A percentile compares a stretch with the other conserved stretches of the same genome.
These are phyloP conservation scores for Cryptotermes secundus DNA, from an alignment of 1,140 invertebrate species.

Conservation along the genomic window DNA sequence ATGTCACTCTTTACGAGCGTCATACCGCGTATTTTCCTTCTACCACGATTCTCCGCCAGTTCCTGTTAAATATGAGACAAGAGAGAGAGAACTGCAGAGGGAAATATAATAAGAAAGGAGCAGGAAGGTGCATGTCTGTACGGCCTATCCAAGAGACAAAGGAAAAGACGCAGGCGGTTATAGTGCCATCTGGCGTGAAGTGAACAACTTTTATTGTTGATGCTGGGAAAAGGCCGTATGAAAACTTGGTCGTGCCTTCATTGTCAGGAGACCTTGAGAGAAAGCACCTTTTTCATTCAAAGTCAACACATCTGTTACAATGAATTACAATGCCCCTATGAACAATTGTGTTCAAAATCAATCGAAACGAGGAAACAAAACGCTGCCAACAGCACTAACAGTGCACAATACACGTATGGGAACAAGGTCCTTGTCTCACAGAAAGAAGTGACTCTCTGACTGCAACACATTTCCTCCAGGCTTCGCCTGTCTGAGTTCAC, in stretches of 20 bases:
- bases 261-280: background rate
- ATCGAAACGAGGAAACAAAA: background rate
- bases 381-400: background rate
- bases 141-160: background rate
- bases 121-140: background rate
- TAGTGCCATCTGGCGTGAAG: background rate
- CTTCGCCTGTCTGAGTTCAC: too few species aligned
- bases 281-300: background rate
- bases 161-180: background rate
- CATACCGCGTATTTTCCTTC: background rate
- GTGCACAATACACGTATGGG: too few species aligned
- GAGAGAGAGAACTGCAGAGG: background rate
- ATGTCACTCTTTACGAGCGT: background rate
- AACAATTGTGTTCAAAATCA: background rate
- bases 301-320: background rate
- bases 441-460: too few species aligned
- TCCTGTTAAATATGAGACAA: background rate
- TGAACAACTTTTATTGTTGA: constrained; percentile 18
- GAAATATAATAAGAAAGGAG: background rate
- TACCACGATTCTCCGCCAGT: background rate
- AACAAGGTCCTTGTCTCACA: too few species aligned
- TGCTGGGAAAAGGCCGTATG: background rate
- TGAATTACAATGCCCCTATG: background rate
- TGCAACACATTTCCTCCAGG: too few species aligned
- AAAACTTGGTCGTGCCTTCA: background rate